Evolutionary conservation across 2,888 invertebrate species (phyloP).

Genomic region (Cepaea hortensis): DNA sequence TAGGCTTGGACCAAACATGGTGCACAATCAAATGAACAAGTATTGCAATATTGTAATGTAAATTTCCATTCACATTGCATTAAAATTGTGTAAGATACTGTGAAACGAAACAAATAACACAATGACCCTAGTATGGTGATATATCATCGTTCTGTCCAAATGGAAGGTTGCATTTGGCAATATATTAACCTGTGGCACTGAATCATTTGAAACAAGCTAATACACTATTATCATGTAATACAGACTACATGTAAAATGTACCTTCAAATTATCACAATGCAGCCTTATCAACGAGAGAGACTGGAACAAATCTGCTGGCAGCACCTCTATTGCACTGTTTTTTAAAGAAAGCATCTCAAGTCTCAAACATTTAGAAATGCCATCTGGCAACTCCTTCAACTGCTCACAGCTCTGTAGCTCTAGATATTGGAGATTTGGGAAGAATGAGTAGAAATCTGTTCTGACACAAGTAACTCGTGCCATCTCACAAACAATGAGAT

Average conservation of each 20-base stretch:
- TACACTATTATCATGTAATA: background rate
- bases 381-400: slow-evolving; percentile 54
- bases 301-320: slow-evolving; percentile 58
- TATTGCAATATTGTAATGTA: too few species aligned
- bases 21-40: too few species aligned
- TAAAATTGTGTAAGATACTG: too few species aligned
- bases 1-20: too few species aligned
- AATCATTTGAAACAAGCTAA: too few species aligned
- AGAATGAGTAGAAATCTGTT: slow-evolving; percentile 60
- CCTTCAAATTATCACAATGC: slow-evolving; percentile 53
- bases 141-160: too few species aligned
- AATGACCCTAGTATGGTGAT: too few species aligned
- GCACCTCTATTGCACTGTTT: slow-evolving; percentile 55
- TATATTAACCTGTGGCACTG: too few species aligned
- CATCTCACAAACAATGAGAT: slow-evolving; percentile 56
- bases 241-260: slow-evolving; percentile 30
- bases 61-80: too few species aligned
- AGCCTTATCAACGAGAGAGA: slow-evolving; percentile 50
- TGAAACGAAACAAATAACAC: too few species aligned
- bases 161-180: too few species aligned
- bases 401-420: slow-evolving; percentile 42
- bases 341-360: slow-evolving; percentile 58
- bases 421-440: slow-evolving; percentile 60
- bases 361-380: slow-evolving; percentile 56
- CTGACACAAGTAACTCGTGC: slow-evolving; percentile 55